These are phyloP conservation scores for Crotalus viridis DNA, from an alignment of 2,113 vertebrate species.

Conservation along the genomic window DNA sequence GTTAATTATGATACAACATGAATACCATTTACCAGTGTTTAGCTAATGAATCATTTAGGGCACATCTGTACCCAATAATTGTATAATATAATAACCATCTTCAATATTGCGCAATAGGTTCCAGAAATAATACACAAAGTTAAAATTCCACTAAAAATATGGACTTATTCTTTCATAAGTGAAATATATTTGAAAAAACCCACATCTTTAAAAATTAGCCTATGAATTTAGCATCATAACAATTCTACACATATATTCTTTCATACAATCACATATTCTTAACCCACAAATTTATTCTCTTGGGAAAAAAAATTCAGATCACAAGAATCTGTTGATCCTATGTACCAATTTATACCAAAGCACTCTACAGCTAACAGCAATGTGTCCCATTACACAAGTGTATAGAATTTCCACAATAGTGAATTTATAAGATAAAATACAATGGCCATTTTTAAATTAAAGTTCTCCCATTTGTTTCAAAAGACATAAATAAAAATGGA, in stretches of 20 bases:
- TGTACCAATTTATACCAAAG: neutral
- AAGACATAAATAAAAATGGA: neutral
- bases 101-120: neutral
- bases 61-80: neutral
- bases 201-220: neutral
- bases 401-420: neutral
- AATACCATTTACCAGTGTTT: neutral
- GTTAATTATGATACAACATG: neutral
- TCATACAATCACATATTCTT: neutral
- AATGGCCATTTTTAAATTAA: rapidly evolving
- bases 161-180: conserved; percentile 35
- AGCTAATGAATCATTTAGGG: neutral
- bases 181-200: neutral
- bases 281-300: neutral
- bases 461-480: conserved; percentile 11
- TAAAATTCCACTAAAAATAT: neutral
- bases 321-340: neutral
- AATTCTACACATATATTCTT: neutral
- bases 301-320: neutral
- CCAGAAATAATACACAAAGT: neutral
- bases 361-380: neutral
- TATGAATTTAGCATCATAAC: neutral
- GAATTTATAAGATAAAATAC: neutral
- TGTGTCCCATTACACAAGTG: neutral
- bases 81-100: neutral